Conservation (phyloP, 2,888 invertebrate species). For the Mesorhabditis sp. region DNA sequence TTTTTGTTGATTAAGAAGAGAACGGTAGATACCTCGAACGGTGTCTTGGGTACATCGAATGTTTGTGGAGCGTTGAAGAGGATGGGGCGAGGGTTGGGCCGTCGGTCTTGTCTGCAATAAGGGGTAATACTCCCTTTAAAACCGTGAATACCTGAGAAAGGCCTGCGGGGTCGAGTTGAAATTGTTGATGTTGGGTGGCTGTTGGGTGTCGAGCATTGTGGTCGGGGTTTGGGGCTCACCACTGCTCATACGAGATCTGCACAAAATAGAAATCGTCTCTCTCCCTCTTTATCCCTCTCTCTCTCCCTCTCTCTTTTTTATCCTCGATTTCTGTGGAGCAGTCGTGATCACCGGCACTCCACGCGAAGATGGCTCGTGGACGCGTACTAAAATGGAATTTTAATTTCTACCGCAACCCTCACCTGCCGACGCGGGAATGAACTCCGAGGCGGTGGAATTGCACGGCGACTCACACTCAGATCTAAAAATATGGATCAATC, state of each 20-base stretch:
- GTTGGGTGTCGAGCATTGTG: constrained; percentile 16
- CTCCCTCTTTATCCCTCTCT: not conserved
- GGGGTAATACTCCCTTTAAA: not conserved
- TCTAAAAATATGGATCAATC: constrained; percentile 17
- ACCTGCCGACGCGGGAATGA: constrained; percentile 39
- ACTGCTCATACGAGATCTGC: constrained; percentile 11
- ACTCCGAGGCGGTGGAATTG: constrained; percentile 38
- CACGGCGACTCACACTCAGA: constrained; percentile 34
- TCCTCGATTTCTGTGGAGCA: constrained; percentile 6
- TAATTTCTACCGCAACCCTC: not conserved
- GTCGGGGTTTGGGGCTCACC: constrained; percentile 17
- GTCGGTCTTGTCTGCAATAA: constrained; percentile 8
- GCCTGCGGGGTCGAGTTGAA: constrained; percentile 23
- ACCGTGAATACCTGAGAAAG: constrained; percentile 12
- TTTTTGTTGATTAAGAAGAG: not conserved
- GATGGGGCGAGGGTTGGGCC: constrained; percentile 1
- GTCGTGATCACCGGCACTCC: constrained; percentile 15
- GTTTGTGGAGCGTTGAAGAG: constrained; percentile 7
- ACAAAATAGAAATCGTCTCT: not conserved
- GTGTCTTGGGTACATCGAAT: constrained; percentile 54
- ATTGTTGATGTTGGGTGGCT: constrained; percentile 16
- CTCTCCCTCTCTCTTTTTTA: too few species aligned
- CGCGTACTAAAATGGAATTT: constrained; percentile 12
- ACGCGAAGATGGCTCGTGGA: constrained; percentile 12
- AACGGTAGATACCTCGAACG: constrained; percentile 40